Conservation (phyloP, 1,140 invertebrate genomes). For the Rhopalosiphum maidis region DNA sequence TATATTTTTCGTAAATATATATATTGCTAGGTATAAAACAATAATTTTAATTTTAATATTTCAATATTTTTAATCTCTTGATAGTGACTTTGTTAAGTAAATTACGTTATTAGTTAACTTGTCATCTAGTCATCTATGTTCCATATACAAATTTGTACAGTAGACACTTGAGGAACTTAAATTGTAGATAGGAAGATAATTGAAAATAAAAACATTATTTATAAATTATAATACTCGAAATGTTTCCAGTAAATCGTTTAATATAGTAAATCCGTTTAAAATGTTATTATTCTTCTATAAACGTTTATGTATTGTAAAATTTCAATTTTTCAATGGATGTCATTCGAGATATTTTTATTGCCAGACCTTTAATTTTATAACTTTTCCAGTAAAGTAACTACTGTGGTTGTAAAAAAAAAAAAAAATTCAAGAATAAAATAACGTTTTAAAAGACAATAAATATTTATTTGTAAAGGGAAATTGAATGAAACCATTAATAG, state of each 20-base stretch:
- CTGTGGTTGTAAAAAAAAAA: background rate
- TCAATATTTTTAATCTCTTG: background rate
- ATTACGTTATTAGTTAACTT: background rate
- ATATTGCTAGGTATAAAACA: too few relatives aligned
- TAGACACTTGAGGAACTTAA: background rate
- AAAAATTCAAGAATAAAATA: background rate
- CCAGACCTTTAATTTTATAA: background rate
- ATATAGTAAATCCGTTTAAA: background rate
- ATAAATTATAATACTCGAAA: background rate
- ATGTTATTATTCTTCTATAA: background rate
- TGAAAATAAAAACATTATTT: background rate
- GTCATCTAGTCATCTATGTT: too few relatives aligned
- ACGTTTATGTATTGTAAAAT: background rate
- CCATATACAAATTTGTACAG: too few relatives aligned
- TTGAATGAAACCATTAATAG: background rate
- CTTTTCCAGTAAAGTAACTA: background rate
- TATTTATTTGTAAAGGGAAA: slow-evolving; percentile 17
- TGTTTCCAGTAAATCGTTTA: background rate
- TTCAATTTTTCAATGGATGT: background rate
- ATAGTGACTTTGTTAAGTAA: background rate
- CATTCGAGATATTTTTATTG: background rate
- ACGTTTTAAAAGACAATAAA: background rate
- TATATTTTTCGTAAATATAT: too few relatives aligned
- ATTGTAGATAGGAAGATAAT: background rate
- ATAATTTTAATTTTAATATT: background rate